Evolutionary conservation across 2,888 invertebrate genomes (phyloP).

Genomic region (Chymomyza caudatula): DNA sequence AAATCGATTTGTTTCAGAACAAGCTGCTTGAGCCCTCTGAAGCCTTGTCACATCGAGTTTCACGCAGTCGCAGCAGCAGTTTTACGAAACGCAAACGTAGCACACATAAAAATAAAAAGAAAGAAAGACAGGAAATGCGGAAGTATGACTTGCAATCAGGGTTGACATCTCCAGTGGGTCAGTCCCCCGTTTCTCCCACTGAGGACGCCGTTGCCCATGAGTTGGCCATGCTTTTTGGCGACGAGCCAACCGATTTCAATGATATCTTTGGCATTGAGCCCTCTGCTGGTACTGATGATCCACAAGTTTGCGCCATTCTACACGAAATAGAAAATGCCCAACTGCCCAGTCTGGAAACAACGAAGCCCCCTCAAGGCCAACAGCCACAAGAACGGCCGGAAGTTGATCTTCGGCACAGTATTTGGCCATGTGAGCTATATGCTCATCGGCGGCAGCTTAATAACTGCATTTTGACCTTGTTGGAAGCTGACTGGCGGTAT

Average conservation of each 20-base stretch:
- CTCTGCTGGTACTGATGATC: conserved; percentile 53
- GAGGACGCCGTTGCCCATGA: conserved; percentile 68
- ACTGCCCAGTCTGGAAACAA: conserved; percentile 16
- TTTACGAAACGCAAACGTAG: not conserved
- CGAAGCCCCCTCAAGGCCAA: not conserved
- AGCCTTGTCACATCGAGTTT: not conserved
- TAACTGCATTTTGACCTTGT: conserved; percentile 54
- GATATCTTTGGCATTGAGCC: conserved; percentile 72
- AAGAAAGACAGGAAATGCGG: conserved; percentile 9
- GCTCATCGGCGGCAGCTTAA: conserved; percentile 63
- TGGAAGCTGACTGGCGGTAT: conserved; percentile 73
- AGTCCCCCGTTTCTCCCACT: not conserved
- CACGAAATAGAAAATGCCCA: conserved; percentile 60
- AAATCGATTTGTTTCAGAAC: conserved; percentile 73
- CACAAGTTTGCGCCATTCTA: conserved; percentile 57
- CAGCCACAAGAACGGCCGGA: not conserved
- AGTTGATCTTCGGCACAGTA: conserved; percentile 62
- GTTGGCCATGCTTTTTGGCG: conserved; percentile 69
- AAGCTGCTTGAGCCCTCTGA: conserved; percentile 44
- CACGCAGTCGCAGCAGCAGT: conserved; percentile 13
- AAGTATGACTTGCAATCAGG: not conserved
- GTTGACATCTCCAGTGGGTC: too few species aligned
- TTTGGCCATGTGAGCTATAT: conserved; percentile 76
- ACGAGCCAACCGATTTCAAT: conserved; percentile 65
- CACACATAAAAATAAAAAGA: conserved; percentile 16